Percentiles rank a stretch among this genome's conserved stretches.
Conservation (phyloP, 2,113 vertebrate genomes). For the Hiodon alosoides region DNA sequence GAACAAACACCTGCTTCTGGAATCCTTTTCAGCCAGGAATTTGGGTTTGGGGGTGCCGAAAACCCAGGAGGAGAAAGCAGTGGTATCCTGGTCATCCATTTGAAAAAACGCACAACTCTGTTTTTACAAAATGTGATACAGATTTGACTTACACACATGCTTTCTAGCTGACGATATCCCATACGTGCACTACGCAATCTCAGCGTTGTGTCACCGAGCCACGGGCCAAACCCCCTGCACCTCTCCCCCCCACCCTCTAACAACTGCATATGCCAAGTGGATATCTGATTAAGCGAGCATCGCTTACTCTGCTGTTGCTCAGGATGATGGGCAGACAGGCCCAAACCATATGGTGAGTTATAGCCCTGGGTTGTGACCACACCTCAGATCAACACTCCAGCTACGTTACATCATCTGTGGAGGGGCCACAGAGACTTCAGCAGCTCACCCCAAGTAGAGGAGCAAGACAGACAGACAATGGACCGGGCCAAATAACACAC, state of each 20-base stretch:
- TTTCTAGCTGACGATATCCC: background rate
- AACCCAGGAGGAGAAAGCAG: background rate
- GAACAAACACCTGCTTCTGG: background rate
- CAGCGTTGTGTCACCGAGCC: background rate
- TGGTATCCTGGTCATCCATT: background rate
- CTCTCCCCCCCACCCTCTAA: background rate
- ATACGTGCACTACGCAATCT: background rate
- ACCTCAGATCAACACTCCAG: constrained; percentile 10
- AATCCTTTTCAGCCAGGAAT: background rate
- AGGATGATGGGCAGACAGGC: constrained; percentile 13
- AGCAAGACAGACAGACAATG: background rate
- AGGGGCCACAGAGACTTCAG: background rate
- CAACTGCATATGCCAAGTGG: constrained; percentile 18
- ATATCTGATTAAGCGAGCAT: constrained; percentile 32
- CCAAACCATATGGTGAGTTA: constrained; percentile 32
- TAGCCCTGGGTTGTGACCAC: constrained; percentile 20
- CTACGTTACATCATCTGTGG: background rate
- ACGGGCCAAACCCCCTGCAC: background rate
- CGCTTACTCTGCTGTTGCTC: background rate
- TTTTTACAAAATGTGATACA: background rate
- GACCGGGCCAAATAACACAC: no score
- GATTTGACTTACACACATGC: background rate
- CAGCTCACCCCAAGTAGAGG: background rate
- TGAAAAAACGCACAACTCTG: background rate
- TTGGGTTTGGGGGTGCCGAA: background rate